Conservation (phyloP, 2,888 invertebrate genomes). For the Cinara cedri region DNA sequence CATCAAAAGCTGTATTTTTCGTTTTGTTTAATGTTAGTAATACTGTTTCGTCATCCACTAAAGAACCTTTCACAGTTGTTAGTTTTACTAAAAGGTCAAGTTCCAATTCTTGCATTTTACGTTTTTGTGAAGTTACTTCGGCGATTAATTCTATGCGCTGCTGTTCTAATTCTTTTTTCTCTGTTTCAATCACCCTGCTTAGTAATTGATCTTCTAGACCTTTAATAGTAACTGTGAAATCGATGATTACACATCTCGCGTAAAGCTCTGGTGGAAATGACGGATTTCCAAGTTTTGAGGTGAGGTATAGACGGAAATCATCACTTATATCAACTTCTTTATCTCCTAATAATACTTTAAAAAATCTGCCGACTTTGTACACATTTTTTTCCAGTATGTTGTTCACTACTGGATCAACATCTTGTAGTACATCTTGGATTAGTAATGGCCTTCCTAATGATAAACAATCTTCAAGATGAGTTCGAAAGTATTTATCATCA, state of each 20-base stretch:
- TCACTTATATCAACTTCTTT: constrained; percentile 97
- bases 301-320: constrained; percentile 94
- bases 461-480: constrained; percentile 85
- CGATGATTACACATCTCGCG: constrained; percentile 94
- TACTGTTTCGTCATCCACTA: constrained; percentile 94
- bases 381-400: constrained; percentile 97
- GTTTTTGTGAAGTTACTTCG: constrained; percentile 94
- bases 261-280: constrained; percentile 96
- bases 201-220: constrained; percentile 94
- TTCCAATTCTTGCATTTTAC: constrained; percentile 94
- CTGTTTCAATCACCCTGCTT: constrained; percentile 91
- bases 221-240: constrained; percentile 96
- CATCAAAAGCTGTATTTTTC: constrained; percentile 89
- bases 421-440: constrained; percentile 93
- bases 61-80: constrained; percentile 89
- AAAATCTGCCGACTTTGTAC: constrained; percentile 93
- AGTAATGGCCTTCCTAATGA: constrained; percentile 86
- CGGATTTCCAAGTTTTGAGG: constrained; percentile 94
- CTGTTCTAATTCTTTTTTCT: constrained; percentile 92
- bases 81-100: constrained; percentile 88
- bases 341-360: constrained; percentile 79
- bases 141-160: constrained; percentile 91
- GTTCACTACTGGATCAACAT: constrained; percentile 93
- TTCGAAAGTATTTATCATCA: constrained; percentile 95
- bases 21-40: constrained; percentile 88